These are phyloP conservation scores for Chelon labrosus DNA, from an alignment of 2,797 vertebrate genomes.

Conservation along the genomic window DNA sequence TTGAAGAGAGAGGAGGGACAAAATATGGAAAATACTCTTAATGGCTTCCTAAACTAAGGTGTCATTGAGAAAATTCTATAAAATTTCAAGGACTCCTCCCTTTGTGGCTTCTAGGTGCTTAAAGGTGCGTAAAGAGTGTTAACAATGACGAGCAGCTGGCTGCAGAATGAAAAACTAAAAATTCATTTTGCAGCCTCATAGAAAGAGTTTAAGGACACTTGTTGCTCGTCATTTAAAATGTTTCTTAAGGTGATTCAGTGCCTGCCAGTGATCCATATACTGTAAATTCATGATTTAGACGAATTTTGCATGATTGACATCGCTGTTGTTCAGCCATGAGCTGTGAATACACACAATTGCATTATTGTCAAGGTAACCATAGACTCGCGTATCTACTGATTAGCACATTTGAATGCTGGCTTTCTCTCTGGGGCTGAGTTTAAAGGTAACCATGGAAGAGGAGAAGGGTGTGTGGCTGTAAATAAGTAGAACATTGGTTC, in stretches of 20 bases:
- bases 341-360: conserved; percentile 65
- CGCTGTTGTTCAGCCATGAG: conserved; percentile 10
- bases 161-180: background rate
- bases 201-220: conserved; percentile 11
- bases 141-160: conserved; percentile 7
- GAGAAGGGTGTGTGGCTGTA: conserved; percentile 14
- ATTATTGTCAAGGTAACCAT: conserved; percentile 46
- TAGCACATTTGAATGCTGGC: conserved; percentile 22
- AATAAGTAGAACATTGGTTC: conserved; percentile 32
- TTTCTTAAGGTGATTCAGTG: conserved; percentile 13
- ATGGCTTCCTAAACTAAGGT: conserved; percentile 35
- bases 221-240: conserved; percentile 28
- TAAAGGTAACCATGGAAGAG: conserved; percentile 32
- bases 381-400: background rate
- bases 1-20: conserved; percentile 20
- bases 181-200: background rate
- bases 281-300: conserved; percentile 32
- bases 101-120: conserved; percentile 2
- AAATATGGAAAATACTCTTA: conserved; percentile 15
- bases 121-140: background rate
- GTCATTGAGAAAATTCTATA: conserved; percentile 19
- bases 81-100: conserved; percentile 16
- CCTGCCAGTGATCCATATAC: conserved; percentile 36
- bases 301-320: conserved; percentile 62
- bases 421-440: conserved; percentile 30